Evolutionary conservation across 2,888 invertebrate species (phyloP), one percentile per base, ranked within the genome.

Genomic region (Tribolium freemani): DNA sequence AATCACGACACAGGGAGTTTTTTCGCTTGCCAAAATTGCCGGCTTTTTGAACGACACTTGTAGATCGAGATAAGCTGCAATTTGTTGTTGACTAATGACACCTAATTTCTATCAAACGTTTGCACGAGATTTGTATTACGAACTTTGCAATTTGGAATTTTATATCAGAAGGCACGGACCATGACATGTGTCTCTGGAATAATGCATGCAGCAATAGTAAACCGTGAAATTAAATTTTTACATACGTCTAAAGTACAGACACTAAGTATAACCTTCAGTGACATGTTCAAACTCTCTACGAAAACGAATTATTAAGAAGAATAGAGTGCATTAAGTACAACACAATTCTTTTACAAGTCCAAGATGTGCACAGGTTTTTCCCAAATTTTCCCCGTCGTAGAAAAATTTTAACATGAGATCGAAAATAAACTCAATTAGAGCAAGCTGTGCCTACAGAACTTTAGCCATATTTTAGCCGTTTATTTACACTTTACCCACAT

Each of bases 1-100:
- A 60, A 60, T 60, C 60, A 60, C 60, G 46, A 30, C 60, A 58
- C 58, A 30, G 60, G 60, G 48, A 60, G 60, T 60, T 60, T 60
- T 60, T 60, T 60, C 60, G 60, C 45, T 60, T 60, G 20, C 48
- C 45, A 30, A 45, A 60, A 58, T 44, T 58, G 58, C 13, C 13
- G 45, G 58, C 44, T 44, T 46, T 58, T 58, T 21, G 21, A 58
- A 58, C 20, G 58, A 58, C 58, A 58, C 58, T 58, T 58, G 58
- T 58, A 58, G 58, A 58, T 38, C 38, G 38, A 38, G 38, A 38
- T 38, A 38, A 38, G 38, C 38, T 5, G 9, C 38, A 38, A 38
- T 38, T 38, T 38, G n/a, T 1, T 9, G 38, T 2, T 6, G 38
- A 38, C 38, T 6, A 38, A 38, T 38, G 38, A 1, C 3, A 5